Base-by-base conservation (phyloP, 2,888 invertebrate genomes). In the Melinopterus prodromus region DNA sequence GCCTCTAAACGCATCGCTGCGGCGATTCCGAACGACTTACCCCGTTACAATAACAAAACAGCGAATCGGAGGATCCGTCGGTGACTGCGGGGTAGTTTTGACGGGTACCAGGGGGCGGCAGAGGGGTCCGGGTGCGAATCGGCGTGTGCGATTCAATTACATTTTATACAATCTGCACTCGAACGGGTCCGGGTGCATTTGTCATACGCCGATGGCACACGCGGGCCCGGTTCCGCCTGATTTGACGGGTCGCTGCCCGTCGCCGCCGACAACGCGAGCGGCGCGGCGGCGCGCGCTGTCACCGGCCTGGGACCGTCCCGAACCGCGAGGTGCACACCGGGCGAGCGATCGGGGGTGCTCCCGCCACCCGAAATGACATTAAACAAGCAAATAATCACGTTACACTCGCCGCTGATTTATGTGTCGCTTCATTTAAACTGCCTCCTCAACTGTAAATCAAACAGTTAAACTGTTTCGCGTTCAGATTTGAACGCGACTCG, bases 141-240 rank as follows among this genome's bases (percentile, higher is more conserved):
- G 71, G 71, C 35, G 74, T 53, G 71, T 72, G 76, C 86, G 88
- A 89, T 89, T 89, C 88, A 88, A 89, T 89, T 89, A 89, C 88
- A 87, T 88, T 89, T 88, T 88, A 88, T 89, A 89, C 88, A 88
- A 89, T 89, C 88, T 87, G 89, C 89, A 89, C 88, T 86, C 88
- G 88, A 88, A 88, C 87, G 84, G 86, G 83, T 86, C 83, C 85
- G 87, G 88, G 88, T 89, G 89, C 89, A 89, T 89, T 89, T 89
- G 89, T 89, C 89, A 89, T 89, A 74, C 74, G 74, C 74, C 74
- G 74, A 74, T 74, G 74, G 74, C 74, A 74, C 35, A 37, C 35
- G 74, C 74, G n/a, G 74, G 36, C 36, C n/a, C 84, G 87, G 88
- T 89, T 89, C 88, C 88, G 89, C 87, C 86, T 87, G 88, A 88